Evolutionary conservation across 2,888 invertebrate species (phyloP).

Genomic region (Nemoura dubitans): DNA sequence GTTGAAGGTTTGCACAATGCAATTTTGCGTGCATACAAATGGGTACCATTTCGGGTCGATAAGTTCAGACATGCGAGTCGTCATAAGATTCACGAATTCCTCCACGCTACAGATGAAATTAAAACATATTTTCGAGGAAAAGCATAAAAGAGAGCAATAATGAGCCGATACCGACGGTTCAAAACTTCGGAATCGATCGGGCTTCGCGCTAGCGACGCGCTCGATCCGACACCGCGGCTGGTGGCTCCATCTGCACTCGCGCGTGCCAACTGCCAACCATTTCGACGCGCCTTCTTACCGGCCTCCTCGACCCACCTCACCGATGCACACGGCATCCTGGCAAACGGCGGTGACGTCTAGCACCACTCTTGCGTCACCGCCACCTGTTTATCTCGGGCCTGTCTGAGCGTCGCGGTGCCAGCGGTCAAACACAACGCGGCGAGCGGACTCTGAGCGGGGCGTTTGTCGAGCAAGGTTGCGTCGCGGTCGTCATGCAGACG

Average conservation of each 20-base stretch:
- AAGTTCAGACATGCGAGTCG: too few species aligned
- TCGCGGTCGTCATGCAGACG: not conserved
- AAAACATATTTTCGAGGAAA: too few species aligned
- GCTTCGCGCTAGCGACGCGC: not conserved
- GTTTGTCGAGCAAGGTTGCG: not conserved
- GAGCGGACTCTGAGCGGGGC: not conserved
- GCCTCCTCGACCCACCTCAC: not conserved
- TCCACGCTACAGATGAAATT: too few species aligned
- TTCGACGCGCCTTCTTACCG: not conserved
- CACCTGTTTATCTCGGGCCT: not conserved
- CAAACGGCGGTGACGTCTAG: not conserved
- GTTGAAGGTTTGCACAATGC: too few species aligned
- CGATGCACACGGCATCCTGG: not conserved
- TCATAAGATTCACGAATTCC: too few species aligned
- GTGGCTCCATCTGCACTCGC: not conserved
- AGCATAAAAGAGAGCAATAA: too few species aligned
- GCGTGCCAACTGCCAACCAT: not conserved
- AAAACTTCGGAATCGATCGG: not conserved
- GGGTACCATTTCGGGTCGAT: too few species aligned
- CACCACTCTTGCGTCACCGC: not conserved
- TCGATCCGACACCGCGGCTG: not conserved
- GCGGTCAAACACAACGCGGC: slow-evolving; percentile 12
- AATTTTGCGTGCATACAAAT: too few species aligned
- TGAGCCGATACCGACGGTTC: too few species aligned
- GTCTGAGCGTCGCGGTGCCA: not conserved